These are phyloP conservation scores for Megalurothrips usitatus DNA, from an alignment of 2,888 invertebrate genomes.

Conservation along the genomic window DNA sequence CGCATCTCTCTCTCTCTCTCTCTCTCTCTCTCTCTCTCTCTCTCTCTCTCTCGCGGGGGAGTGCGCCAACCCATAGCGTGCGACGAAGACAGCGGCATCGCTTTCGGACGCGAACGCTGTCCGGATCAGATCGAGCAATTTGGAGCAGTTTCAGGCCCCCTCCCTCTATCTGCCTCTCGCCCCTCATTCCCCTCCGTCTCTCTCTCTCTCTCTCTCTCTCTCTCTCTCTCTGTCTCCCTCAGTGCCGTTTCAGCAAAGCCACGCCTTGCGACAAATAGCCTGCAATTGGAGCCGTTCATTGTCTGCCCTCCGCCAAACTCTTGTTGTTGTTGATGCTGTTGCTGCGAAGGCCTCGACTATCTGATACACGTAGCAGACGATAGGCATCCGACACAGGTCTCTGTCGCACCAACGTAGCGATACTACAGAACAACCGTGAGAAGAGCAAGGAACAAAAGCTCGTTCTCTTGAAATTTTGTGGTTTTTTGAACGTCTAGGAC, in stretches of 20 bases:
- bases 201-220: neutral
- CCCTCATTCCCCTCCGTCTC: neutral
- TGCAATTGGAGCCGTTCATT: slow-evolving; percentile 1
- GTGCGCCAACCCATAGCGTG: neutral
- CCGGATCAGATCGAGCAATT: slow-evolving; percentile 5
- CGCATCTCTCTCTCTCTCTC: neutral
- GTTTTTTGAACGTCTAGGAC: no score
- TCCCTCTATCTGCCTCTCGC: neutral
- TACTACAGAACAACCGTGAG: no score
- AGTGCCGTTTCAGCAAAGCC: neutral
- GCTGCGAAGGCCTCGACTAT: no score
- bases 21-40: neutral
- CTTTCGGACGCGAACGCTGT: neutral
- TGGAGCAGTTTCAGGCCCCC: slow-evolving; percentile 1
- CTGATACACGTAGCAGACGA: no score
- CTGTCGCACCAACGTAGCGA: no score
- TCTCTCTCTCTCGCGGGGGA: neutral
- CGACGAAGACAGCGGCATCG: neutral
- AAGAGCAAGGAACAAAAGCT: no score
- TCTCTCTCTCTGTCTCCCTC: neutral
- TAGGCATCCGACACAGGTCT: no score
- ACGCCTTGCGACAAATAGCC: slow-evolving; percentile 12
- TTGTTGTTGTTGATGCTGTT: neutral
- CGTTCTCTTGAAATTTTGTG: no score
- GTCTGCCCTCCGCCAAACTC: neutral